Base-by-base conservation (phyloP, 1,140 invertebrate genomes). In the Pinna nobilis region DNA sequence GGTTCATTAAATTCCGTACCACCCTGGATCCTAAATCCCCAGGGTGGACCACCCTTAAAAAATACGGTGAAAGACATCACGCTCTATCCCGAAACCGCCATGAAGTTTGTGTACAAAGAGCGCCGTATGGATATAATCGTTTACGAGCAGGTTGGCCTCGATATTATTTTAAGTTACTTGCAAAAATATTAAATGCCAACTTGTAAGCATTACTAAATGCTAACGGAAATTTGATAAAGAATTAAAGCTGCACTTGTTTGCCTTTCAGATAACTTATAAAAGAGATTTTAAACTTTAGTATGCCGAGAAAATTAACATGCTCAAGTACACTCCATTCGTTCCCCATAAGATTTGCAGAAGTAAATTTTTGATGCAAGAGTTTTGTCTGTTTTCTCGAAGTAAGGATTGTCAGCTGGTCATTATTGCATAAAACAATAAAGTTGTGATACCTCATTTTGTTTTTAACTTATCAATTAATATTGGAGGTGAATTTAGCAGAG, bases 1-100 rank as follows among this genome's bases (percentile, higher is more conserved):
- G 85, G 82, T 77, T 85, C 79, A 53, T 84, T 79, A 78, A 85
- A 84, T 79, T 86, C 85, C 76, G 73, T 74, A 50, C 86, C 86
- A 74, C 86, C 95, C 86, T 94, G 93, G 93, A 96, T 94, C 60
- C 95, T 92, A 90, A 97, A 96, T 79, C 95, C 95, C 95, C 95
- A 96, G 67, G 95, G 95, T 83, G 94, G 93, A 55, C 95, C 95
- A 76, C 95, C 95, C 82, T 92, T 92, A 75, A 97, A 91, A 85
- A 82, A 73, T 70, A 87, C 83, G 61, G 79, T 81, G 78, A 82
- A 87, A 76, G 80, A 74, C 81, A 80, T 87, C 78, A 66, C 59
- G 35, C 37, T 84, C 76, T 75, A 74, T 79, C 63, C 79, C 79
- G 77, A 84, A 83, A 85, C 82, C 82, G 84, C 85, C 82, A 87